Conservation (phyloP, 2,888 invertebrate genomes). For the Stenodera caucasica region DNA sequence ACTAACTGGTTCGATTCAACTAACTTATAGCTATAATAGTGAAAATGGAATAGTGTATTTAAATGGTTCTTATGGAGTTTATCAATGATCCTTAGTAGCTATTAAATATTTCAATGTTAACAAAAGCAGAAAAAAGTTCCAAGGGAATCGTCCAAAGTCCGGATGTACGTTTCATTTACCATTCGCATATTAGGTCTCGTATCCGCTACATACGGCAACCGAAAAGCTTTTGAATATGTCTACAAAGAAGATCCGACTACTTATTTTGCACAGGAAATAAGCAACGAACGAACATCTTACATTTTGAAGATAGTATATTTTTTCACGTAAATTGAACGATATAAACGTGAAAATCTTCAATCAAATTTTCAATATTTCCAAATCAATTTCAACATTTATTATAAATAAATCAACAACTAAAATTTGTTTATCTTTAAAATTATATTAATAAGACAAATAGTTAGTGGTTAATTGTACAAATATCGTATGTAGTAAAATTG, state of each 20-base stretch:
- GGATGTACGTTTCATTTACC: constrained; percentile 31
- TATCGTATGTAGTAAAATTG: constrained; percentile 25
- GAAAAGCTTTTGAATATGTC: constrained; percentile 15
- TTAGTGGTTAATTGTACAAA: constrained; percentile 22
- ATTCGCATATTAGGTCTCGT: constrained; percentile 29
- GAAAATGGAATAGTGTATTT: too few species aligned
- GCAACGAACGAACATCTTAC: constrained; percentile 4
- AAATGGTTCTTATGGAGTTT: too few species aligned
- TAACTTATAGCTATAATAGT: too few species aligned
- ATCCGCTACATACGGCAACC: constrained; percentile 14
- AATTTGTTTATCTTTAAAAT: constrained; percentile 20
- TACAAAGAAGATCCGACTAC: constrained; percentile 30
- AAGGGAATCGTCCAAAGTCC: constrained; percentile 19
- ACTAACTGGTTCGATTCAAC: too few species aligned
- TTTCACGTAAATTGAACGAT: neutral
- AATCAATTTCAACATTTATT: constrained; percentile 16
- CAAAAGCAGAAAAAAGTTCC: constrained; percentile 16
- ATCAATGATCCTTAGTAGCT: constrained; percentile 24
- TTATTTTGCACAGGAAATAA: constrained; percentile 30
- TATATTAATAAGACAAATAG: constrained; percentile 22
- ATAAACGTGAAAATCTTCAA: neutral
- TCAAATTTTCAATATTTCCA: neutral
- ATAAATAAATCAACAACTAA: constrained; percentile 19
- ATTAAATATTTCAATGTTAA: constrained; percentile 28
- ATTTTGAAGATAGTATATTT: neutral